Percentiles rank a stretch among this genome's conserved stretches.
phyloP scores from a whole-genome alignment of 2,888 invertebrate species.

The Amphimallon solstitiale region DNA sequence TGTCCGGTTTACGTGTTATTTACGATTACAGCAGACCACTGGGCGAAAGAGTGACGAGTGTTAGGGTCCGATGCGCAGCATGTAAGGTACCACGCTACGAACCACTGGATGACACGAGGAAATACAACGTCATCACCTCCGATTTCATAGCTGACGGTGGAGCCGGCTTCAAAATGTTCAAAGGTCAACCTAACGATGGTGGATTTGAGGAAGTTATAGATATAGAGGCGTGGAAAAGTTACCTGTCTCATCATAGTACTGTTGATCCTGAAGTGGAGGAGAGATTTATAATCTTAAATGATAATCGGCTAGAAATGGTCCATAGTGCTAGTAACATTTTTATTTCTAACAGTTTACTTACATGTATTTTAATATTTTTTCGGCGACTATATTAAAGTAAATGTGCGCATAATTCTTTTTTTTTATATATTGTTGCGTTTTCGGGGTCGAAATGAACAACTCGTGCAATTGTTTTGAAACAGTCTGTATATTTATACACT shows the following conservation, averaged over 20 bases:
- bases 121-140: conserved; percentile 73
- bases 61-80: conserved; percentile 72
- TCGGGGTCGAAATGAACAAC: too few relatives aligned
- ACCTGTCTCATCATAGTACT: background rate
- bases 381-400: too few relatives aligned
- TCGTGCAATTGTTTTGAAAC: too few relatives aligned
- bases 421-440: too few relatives aligned
- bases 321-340: too few relatives aligned
- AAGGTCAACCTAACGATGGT: too few relatives aligned
- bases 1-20: conserved; percentile 78
- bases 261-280: background rate
- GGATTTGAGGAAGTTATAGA: background rate
- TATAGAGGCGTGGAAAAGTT: background rate
- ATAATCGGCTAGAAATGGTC: background rate
- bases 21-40: conserved; percentile 72
- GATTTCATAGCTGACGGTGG: conserved; percentile 78
- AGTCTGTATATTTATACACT: too few relatives aligned
- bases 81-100: conserved; percentile 73
- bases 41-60: conserved; percentile 72
- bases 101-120: conserved; percentile 64
- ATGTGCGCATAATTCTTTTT: too few relatives aligned
- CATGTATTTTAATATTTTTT: too few relatives aligned
- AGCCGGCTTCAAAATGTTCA: conserved; percentile 65
- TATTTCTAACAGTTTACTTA: too few relatives aligned
- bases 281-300: background rate